Evolutionary conservation across 2,888 invertebrate species (phyloP).

Genomic region (Pachymerium ferrugineum): DNA sequence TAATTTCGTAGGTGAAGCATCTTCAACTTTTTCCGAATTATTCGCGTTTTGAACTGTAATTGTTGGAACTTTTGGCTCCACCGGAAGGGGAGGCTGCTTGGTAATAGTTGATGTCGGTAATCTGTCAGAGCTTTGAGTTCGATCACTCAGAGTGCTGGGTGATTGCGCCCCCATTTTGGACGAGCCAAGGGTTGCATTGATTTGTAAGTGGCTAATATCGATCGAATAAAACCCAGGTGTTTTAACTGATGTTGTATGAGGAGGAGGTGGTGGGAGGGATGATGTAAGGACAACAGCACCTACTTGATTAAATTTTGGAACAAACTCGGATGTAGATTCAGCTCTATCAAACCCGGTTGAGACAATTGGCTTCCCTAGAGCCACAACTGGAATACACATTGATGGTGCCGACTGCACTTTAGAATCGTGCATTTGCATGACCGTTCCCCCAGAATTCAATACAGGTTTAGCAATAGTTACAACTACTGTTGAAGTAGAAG

Average conservation of each 20-base stretch:
- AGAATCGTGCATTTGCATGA: constrained; percentile 49
- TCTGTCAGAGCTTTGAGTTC: not conserved
- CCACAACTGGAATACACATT: constrained; percentile 34
- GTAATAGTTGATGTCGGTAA: not conserved
- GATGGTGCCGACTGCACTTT: constrained; percentile 22
- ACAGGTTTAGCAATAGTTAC: constrained; percentile 63
- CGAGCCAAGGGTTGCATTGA: constrained; percentile 28
- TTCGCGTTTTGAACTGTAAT: too few relatives aligned
- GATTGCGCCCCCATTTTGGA: not conserved
- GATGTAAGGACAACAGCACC: constrained; percentile 31
- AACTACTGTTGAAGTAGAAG: constrained; percentile 53
- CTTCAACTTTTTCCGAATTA: too few relatives aligned
- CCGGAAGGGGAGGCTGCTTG: too few relatives aligned
- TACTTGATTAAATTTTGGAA: constrained; percentile 7
- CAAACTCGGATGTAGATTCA: not conserved
- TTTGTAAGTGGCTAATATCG: constrained; percentile 36
- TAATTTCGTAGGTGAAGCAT: constrained; percentile 11
- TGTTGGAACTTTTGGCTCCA: too few relatives aligned
- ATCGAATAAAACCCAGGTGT: constrained; percentile 28
- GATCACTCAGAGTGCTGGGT: not conserved
- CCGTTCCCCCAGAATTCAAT: constrained; percentile 76
- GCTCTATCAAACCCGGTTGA: constrained; percentile 25
- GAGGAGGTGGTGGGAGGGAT: not conserved
- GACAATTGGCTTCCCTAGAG: constrained; percentile 32
- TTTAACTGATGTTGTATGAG: not conserved